Evolutionary conservation across 1,140 invertebrate genomes (phyloP).

Genomic region (Drosophila oshimai): DNA sequence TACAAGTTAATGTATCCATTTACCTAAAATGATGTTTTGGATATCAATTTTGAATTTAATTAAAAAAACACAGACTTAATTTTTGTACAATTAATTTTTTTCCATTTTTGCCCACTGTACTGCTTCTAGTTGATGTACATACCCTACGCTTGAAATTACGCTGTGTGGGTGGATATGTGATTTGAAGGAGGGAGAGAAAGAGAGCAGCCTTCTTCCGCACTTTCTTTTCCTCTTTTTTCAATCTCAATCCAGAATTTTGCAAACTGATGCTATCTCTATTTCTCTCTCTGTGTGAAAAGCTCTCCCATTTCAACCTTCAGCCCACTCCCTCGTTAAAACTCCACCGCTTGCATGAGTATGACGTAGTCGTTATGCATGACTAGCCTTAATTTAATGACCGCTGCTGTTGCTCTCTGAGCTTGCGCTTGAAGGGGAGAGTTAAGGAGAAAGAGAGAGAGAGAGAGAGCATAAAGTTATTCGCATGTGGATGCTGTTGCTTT

Average conservation of each 20-base stretch:
- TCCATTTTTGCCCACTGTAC: not conserved
- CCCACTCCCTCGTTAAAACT: not conserved
- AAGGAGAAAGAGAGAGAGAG: not conserved
- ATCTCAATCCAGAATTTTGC: not conserved
- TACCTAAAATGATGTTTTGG: too few relatives aligned
- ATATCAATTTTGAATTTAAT: too few relatives aligned
- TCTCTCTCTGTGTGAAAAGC: slow-evolving; percentile 28
- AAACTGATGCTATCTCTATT: not conserved
- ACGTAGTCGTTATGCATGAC: slow-evolving; percentile 44
- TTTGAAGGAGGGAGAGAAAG: not conserved
- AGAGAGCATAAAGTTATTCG: not conserved
- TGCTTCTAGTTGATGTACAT: not conserved
- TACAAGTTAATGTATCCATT: too few relatives aligned
- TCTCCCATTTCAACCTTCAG: not conserved
- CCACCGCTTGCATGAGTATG: slow-evolving; percentile 16
- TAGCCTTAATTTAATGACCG: slow-evolving; percentile 27
- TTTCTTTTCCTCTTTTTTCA: not conserved
- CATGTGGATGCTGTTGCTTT: slow-evolving; percentile 48
- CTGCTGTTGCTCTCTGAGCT: slow-evolving; percentile 23
- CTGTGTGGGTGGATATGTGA: slow-evolving; percentile 11
- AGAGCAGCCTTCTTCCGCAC: slow-evolving; percentile 10
- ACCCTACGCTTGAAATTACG: not conserved
- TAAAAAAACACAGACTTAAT: not conserved
- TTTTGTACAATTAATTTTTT: too few relatives aligned
- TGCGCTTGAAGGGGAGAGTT: slow-evolving; percentile 10